Evolutionary conservation across 2,888 invertebrate species (phyloP), one percentile per base, ranked within the genome.

Genomic region (Athripsodes cinereus): DNA sequence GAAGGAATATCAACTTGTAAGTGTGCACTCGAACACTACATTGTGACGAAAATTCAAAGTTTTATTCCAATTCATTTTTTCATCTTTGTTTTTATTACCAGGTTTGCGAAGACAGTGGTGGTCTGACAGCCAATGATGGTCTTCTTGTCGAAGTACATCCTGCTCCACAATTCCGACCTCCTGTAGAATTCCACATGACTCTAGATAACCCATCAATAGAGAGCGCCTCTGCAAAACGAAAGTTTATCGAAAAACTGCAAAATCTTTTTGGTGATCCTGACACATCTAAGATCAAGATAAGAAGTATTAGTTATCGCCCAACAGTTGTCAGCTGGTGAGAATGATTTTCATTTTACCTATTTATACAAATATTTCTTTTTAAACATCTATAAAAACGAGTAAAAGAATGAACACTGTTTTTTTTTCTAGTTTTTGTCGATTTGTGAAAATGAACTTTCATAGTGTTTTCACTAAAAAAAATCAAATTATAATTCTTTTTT

Each of bases 131-230:
- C 1, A 86, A 85, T 59, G 94, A 95, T 72, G 90, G 88, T 57
- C 74, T 89, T 13, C 85, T 87, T 59, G 90, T 92, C 1, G 85
- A 85, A 58, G 91, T 90, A 0, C 82, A 81, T 62, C 80, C 82
- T 57, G 81, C 85, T 0, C 81, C 83, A 0, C 78, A 81, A 49
- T 79, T 81, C 58, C 78, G 81, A 0, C 90, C 86, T 57, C 87
- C 84, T 19, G 85, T 90, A 0, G 88, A 91, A 69, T 92, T 93
- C 73, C 87, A 87, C 64, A 87, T 92, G 80, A 87, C 85, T 0
- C 74, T 94, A 68, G 86, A 87, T 64, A 82, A 84, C 50, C 81
- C 84, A 0, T 87, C 92, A 63, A 81, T 81, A 0, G 83, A 85
- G 67, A 87, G 86, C 55, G 86, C 92, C 0, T 74, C 77, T 22